Conservation (phyloP, 2,888 invertebrate genomes). For the Saturnia japonica region DNA sequence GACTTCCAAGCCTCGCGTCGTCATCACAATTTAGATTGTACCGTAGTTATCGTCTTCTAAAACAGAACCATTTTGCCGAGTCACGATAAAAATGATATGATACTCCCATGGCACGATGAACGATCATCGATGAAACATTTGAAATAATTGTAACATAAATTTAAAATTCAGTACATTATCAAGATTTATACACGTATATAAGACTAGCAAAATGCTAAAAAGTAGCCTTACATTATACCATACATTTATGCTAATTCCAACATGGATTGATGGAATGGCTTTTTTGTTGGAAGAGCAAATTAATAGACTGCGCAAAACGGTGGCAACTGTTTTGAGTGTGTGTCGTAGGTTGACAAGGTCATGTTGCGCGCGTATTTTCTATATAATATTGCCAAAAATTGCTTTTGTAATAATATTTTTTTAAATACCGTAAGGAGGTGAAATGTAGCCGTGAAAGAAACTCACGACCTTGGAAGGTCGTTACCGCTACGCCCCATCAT, state of each 20-base stretch:
- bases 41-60: neutral
- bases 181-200: neutral
- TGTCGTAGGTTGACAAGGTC: conserved; percentile 22
- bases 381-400: conserved; percentile 33
- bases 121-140: neutral
- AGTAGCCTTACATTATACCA: conserved; percentile 1
- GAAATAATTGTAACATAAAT: neutral
- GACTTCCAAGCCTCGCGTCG: neutral
- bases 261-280: conserved; percentile 21
- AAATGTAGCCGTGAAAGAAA: conserved; percentile 22
- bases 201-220: neutral
- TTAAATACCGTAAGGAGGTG: conserved; percentile 37
- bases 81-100: neutral
- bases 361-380: neutral
- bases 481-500: conserved; percentile 40
- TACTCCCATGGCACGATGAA: neutral
- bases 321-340: conserved; percentile 25
- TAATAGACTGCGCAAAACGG: conserved; percentile 25
- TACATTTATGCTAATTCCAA: conserved; percentile 5
- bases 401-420: conserved; percentile 40
- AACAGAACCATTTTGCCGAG: neutral
- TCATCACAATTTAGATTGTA: neutral
- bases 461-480: conserved; percentile 67
- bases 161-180: neutral
- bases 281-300: conserved; percentile 26